Evolutionary conservation across 2,113 vertebrate species (phyloP), one percentile per base, ranked within the genome.

Genomic region (Plecturocebus donacophilus): DNA sequence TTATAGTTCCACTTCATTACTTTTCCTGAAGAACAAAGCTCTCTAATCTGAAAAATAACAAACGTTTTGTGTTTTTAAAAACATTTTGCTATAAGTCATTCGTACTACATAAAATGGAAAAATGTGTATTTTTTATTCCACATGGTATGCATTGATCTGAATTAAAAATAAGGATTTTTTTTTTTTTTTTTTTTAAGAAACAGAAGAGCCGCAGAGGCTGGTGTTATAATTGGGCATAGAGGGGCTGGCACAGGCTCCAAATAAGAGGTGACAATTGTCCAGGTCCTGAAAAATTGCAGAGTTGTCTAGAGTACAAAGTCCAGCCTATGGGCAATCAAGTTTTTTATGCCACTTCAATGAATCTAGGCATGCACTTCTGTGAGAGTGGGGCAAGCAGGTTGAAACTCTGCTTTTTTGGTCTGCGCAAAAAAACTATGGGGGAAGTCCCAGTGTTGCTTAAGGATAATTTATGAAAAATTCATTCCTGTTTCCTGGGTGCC

Each of bases 31-130:
- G 54, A 92, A n/a, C 16, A 68, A 88, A 81, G 23, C 76, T 87
- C 16, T 88, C 56, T 61, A n/a, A 92, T 92, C 68, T 40, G 73
- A 86, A 95, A 96, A 96, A 73, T 17, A 82, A 2, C 40, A 20
- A 38, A 66, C 75, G 8, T 89, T 95, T 38, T 49, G 3, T 3
- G 7, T 5, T 97, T 95, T 19, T 47, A 71, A n/a, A 80, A 90
- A 71, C 42, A 35, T 61, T 85, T 42, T 93, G 11, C n/a, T 70
- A 2, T 77, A 35, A 79, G 70, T 76, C 77, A 79, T 86, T 79
- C 88, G 54, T 76, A 25, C 6, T 86, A 35, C 68, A 94, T 75
- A 93, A 84, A 91, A 83, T 58, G 6, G 30, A 87, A 77, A 86
- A 66, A 64, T 0, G 13, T 54, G 5, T 30, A 64, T 49, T 86